phyloP scores from a whole-genome alignment of 2,797 vertebrate species.

The Peromyscus melanophrys region DNA sequence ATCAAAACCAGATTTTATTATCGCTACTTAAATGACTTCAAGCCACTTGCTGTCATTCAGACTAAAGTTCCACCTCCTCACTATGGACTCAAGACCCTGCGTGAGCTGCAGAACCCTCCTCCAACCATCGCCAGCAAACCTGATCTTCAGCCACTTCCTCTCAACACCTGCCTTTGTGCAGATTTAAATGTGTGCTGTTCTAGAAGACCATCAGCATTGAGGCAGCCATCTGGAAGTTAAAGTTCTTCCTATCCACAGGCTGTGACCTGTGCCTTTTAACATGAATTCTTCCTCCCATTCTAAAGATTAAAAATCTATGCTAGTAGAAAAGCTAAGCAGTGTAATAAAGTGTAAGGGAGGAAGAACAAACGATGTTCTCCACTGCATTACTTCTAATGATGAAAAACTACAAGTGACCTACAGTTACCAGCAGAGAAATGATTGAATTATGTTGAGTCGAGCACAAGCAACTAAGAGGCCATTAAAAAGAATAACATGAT shows the following conservation, averaged over 20 bases:
- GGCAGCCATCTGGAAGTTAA: no score
- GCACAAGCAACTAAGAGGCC: slow-evolving; percentile 49
- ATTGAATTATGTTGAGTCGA: slow-evolving; percentile 23
- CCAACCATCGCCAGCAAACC: background rate
- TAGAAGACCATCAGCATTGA: background rate
- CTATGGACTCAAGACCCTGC: background rate
- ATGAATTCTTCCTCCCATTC: background rate
- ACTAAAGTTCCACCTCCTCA: slow-evolving; percentile 23
- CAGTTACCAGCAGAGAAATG: slow-evolving; percentile 38
- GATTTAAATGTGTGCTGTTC: background rate
- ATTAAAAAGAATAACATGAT: slow-evolving; percentile 15
- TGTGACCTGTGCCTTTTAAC: background rate
- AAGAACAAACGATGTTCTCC: background rate
- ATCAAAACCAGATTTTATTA: background rate
- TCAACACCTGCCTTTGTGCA: background rate
- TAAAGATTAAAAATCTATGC: background rate
- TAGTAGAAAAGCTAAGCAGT: slow-evolving; percentile 29
- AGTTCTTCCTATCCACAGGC: background rate
- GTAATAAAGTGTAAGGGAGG: background rate
- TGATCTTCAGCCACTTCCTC: background rate
- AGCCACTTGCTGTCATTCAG: background rate
- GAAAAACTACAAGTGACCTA: slow-evolving; percentile 40
- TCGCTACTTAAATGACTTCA: background rate
- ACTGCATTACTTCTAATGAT: background rate
- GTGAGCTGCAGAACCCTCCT: background rate